Percentiles rank a stretch among this genome's conserved stretches.
phyloP scores from a whole-genome alignment of 1,140 invertebrate species.

The Papilio machaon region DNA sequence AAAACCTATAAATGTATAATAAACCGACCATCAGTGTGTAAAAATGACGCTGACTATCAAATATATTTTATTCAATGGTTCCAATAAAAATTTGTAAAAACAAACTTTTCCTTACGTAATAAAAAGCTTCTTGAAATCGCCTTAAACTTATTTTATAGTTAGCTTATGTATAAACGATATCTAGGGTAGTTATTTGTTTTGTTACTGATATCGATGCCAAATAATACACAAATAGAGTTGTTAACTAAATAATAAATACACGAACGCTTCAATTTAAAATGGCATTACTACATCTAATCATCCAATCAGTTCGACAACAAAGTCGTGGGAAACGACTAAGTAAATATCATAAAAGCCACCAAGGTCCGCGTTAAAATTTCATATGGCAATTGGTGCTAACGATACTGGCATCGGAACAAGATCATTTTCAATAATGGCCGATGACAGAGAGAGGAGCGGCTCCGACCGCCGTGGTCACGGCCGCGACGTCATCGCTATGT shows the following conservation, averaged over 20 bases:
- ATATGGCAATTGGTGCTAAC: constrained; percentile 21
- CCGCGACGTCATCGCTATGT: constrained; percentile 47
- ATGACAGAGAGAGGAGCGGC: constrained; percentile 46
- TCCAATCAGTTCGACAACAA: constrained; percentile 30
- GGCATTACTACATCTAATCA: constrained; percentile 27
- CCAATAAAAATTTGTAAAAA: too few relatives aligned
- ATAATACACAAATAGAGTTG: neutral
- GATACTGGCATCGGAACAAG: constrained; percentile 43
- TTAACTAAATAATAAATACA: constrained; percentile 19
- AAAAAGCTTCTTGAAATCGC: neutral
- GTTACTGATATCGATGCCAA: neutral
- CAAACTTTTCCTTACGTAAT: too few relatives aligned
- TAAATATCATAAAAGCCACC: constrained; percentile 34
- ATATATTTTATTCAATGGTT: too few relatives aligned
- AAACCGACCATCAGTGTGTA: too few relatives aligned
- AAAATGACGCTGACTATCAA: too few relatives aligned
- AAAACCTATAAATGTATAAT: too few relatives aligned
- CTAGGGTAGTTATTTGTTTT: neutral
- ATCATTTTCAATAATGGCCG: constrained; percentile 50
- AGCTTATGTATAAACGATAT: neutral
- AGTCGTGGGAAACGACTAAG: constrained; percentile 29
- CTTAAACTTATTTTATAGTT: neutral
- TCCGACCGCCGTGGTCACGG: constrained; percentile 42
- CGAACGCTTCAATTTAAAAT: constrained; percentile 17
- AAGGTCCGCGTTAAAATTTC: constrained; percentile 31